Base-by-base conservation (phyloP, 1,140 invertebrate genomes). In the Trissolcus basalis region DNA sequence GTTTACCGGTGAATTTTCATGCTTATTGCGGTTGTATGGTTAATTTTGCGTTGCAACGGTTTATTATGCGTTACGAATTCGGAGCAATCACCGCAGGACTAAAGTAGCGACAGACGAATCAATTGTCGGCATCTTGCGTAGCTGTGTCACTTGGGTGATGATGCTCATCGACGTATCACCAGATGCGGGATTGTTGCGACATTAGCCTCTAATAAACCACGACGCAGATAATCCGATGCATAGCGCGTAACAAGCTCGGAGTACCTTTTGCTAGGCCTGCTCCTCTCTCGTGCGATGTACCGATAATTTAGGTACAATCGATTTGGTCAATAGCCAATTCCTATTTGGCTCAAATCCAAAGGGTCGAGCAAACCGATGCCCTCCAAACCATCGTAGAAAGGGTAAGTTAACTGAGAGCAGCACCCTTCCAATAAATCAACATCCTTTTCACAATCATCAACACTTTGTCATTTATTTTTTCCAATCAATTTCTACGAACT, bases 271-370 rank as follows among this genome's bases (percentile, higher is more conserved):
- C 77, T 81, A 81, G 79, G 78, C 19, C 53, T 19, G 33, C 27
- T 77, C 2, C 19, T 27, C 19, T 27, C 19, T 27, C 72, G 65
- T 67, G 67, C 64, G 65, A 77, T 78, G 75, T 74, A 64, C 61
- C 80, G 77, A 83, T 86, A 85, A 87, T 87, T 87, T 85, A 83
- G 81, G 81, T 82, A 85, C 80, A 83, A 86, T 83, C 85, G 84
- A 81, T 83, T 86, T 85, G 85, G 85, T 87, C 83, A 87, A 87
- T 86, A 83, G 85, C 87, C 84, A 86, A 86, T 87, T 87, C 80
- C 84, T 85, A 87, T 83, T 87, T 88, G 86, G 87, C 86, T 72
- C 47, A 12, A 39, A 47, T 86, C 86, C 86, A 88, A 84, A 80
- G 68, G 79, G 71, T 78, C 81, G 82, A 83, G 85, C 81, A 82